Evolutionary conservation across 2,113 vertebrate species (phyloP), one percentile per base, ranked within the genome.

Genomic region (rat (Rattus norvegicus)): DNA sequence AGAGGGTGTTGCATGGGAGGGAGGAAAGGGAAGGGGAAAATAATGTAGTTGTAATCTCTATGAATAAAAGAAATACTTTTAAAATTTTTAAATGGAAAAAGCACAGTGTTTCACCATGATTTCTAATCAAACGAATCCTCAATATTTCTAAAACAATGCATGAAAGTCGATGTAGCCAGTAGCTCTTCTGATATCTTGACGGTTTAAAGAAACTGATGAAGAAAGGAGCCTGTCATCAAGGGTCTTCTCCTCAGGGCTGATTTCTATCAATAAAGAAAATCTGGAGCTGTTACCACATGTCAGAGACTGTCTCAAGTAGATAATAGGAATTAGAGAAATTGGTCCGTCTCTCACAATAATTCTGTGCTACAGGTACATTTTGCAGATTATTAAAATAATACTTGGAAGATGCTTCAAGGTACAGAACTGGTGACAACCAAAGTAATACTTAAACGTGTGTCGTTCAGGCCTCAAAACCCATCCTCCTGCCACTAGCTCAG

Each of bases 261-360:
- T 92, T 79, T 61, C 36, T 88, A 61, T 24, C 67, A 52, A 30
- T 70, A n/a, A 26, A 92, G n/a, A 95, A 97, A 96, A 95, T 92
- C 83, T 65, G 84, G 80, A 89, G 26, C 10, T 72, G 52, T 89
- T 94, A 72, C 24, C 73, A 69, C 49, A 67, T 94, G 61, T 43
- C 43, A 84, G 39, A 1, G 16, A 73, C 28, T 86, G 10, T 75
- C 49, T 17, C 28, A 90, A 76, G 43, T 7, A 65, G n/a, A 36
- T 65, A 36, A 7, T 39, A 39, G 67, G 3, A 56, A 81, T 75
- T 69, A 75, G 4, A 70, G 28, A 93, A 83, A 83, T 17, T 90
- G 33, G 28, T 30, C 76, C 49, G 85, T 76, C 22, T 79, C 52
- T 93, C 47, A 95, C 4, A 95, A 89, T 52, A 90, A 89, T 94